phyloP scores from a whole-genome alignment of 2,113 vertebrate species.

The Sapajus apella region DNA sequence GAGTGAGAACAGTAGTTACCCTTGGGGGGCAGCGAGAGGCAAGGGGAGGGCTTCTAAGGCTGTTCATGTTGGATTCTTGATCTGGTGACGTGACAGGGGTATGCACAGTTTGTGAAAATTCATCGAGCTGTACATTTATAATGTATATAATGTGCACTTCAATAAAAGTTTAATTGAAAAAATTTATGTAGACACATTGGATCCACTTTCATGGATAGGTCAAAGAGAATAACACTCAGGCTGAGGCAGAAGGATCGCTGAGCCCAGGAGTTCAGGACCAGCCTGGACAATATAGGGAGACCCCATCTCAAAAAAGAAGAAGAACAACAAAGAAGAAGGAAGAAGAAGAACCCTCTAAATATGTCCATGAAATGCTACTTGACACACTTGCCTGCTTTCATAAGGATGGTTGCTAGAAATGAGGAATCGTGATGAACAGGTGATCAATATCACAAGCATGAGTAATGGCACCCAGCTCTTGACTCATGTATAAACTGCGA shows the following conservation, averaged over 20 bases:
- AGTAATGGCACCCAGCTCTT: background rate
- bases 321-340: background rate
- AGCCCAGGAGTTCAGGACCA: background rate
- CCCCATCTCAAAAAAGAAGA: background rate
- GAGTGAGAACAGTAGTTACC: background rate
- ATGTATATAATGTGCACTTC: background rate
- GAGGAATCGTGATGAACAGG: background rate
- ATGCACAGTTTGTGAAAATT: background rate
- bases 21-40: too few relatives aligned
- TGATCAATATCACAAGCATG: background rate
- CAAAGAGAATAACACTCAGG: background rate
- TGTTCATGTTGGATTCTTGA: background rate
- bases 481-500: conserved; percentile 10
- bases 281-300: background rate
- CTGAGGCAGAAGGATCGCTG: background rate
- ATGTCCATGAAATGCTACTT: background rate
- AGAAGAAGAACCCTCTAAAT: background rate
- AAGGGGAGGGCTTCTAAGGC: background rate
- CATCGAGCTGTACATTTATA: background rate
- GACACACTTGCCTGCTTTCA: conserved; percentile 11
- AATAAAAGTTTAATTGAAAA: background rate
- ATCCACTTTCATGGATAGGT: background rate
- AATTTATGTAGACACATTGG: background rate
- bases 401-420: background rate
- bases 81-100: background rate